Evolutionary conservation across 2,888 invertebrate species (phyloP).

Genomic region (Andrena chrysosceles): DNA sequence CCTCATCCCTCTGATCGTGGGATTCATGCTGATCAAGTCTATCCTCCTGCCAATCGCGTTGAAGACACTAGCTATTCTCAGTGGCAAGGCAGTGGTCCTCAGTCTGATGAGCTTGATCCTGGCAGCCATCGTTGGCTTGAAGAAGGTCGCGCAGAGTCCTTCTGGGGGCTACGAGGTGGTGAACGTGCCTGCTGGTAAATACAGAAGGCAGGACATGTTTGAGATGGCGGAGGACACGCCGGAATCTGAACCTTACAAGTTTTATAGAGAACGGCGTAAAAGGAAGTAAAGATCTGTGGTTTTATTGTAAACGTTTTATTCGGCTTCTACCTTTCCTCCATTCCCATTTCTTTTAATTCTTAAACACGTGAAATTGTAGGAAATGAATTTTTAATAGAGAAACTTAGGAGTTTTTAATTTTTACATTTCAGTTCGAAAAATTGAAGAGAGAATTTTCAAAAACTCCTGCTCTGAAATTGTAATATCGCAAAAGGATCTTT

Average conservation of each 20-base stretch:
- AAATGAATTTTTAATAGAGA: not conserved
- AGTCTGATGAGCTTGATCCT: slow-evolving; percentile 87
- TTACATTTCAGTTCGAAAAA: not conserved
- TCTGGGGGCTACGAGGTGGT: slow-evolving; percentile 71
- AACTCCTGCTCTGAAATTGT: not conserved
- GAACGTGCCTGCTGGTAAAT: slow-evolving; percentile 75
- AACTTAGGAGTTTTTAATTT: not conserved
- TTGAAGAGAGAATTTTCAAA: not conserved
- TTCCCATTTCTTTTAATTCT: too few relatives aligned
- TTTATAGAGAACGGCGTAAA: slow-evolving; percentile 77
- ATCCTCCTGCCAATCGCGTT: slow-evolving; percentile 89
- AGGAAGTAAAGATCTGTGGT: slow-evolving; percentile 60
- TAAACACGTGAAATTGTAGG: not conserved
- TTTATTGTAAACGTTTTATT: not conserved
- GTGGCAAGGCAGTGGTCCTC: slow-evolving; percentile 87
- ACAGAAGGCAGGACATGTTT: slow-evolving; percentile 79
- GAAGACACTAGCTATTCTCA: slow-evolving; percentile 89
- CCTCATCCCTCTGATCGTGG: slow-evolving; percentile 88
- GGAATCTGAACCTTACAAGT: slow-evolving; percentile 79
- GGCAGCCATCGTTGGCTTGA: slow-evolving; percentile 88
- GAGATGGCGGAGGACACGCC: slow-evolving; percentile 70
- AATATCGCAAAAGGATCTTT: too few relatives aligned
- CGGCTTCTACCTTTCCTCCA: not conserved
- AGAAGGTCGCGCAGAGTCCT: slow-evolving; percentile 84
- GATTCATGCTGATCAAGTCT: slow-evolving; percentile 88